Base-by-base conservation (phyloP, 1,140 invertebrate genomes). In the Drosophila kohkoa region DNA sequence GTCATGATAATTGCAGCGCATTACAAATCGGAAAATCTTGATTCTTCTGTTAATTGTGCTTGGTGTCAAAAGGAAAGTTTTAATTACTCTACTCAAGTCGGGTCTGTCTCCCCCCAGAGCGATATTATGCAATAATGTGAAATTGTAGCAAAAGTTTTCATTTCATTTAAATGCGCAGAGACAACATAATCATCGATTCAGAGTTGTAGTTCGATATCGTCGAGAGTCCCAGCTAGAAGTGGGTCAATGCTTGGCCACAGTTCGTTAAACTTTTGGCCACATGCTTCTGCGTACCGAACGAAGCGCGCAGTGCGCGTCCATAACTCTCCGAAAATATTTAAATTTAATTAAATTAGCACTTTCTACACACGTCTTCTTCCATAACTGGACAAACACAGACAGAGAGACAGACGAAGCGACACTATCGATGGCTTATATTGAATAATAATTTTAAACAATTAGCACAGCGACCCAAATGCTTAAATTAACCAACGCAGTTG, bases 391-490 rank as follows among this genome's bases (percentile, higher is more conserved):
- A 13, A 15, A 13, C 51, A 3, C 38, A 20, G 16, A 20, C 20
- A 6, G 5, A n/a, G 11, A 25, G 41, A 57, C 38, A 25, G 8
- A 41, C 49, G 43, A 49, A 25, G 15, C 20, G 57, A 75, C 51
- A 48, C 11, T 58, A 60, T 52, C 32, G 45, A 20, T 59, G 38
- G 38, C 75, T 81, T 46, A 76, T 89, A 88, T 88, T 88, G 85
- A 88, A 88, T 88, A 89, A 88, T 88, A 88, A 88, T 88, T 89
- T 85, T 59, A 48, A 60, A 28, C 81, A 85, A 85, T 89, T 88
- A 88, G 85, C 85, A 81, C 81, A 75, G 71, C 73, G 78, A 89
- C 85, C 85, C 75, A 78, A 69, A 88, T 89, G 75, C 60, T 15
- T 88, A 55, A 74, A 83, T 83, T 88, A 77, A 76, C 66, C 25